Base-by-base conservation (phyloP, 2,113 vertebrate species). In the Hipposideros armiger region DNA sequence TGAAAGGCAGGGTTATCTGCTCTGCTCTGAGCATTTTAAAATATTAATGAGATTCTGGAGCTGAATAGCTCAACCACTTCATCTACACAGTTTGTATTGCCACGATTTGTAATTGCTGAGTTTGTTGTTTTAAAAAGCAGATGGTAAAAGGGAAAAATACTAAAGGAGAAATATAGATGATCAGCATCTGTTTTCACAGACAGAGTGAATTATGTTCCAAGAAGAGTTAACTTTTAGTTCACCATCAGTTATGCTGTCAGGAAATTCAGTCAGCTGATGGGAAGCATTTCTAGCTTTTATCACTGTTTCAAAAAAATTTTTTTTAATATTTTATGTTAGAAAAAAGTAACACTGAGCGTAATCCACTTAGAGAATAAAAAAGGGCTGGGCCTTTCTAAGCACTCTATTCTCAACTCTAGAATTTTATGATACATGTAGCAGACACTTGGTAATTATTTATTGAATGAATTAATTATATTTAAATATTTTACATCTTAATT, bases 241-340 rank as follows among this genome's bases (percentile, higher is more conserved):
- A 7, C 3, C 2, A 74, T 95, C 9, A 36, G 6, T 81, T 93
- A 69, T 89, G 85, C 19, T 86, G 73, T 26, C 47, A 70, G 36
- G 5, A 94, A 92, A 90, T 26, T 87, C 50, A 95, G 36, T 90
- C 91, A 85, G 66, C 9, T 96, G 91, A 19, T 97, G 77, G 96
- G 62, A 87, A 94, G 42, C 90, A 86, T 56, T 60, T 78, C 73
- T 4, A 54, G 69, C 28, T 92, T 90, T 78, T 72, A 45, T 56
- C 42, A 50, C 2, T 45, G 10, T 54, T 78, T 67, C 54, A 50
- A 50, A 50, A 4, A 32, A n/a, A 86, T 47, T 85, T 94, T 91
- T 92, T 91, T 50, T 50, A 8, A 50, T 6, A 66, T 81, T 66
- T n/a, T n/a, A n/a, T n/a, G 42, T 66, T 87, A 77, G 82, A 82